Conservation (phyloP, 2,797 vertebrate species). For the Huso huso region DNA sequence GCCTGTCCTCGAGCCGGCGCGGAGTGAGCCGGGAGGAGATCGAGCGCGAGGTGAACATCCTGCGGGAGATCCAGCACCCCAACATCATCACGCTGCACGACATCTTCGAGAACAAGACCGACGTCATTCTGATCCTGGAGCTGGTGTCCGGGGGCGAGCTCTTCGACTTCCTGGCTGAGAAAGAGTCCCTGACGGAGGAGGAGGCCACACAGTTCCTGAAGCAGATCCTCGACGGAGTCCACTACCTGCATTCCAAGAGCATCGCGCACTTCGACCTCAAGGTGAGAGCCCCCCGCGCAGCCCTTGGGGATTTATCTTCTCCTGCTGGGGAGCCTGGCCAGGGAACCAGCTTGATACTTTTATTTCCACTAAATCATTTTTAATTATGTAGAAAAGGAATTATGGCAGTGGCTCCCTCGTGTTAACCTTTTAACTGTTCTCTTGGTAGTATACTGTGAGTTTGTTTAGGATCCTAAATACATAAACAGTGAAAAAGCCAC, state of each 20-base stretch:
- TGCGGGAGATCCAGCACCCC: constrained; percentile 91
- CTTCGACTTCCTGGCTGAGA: constrained; percentile 94
- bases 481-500: no score
- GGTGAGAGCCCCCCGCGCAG: constrained; percentile 50
- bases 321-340: not conserved
- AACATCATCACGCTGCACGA: constrained; percentile 97
- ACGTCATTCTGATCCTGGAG: constrained; percentile 96
- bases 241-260: constrained; percentile 89
- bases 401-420: not conserved
- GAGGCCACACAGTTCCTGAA: constrained; percentile 97
- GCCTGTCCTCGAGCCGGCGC: constrained; percentile 85
- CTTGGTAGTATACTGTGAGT: no score
- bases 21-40: constrained; percentile 97
- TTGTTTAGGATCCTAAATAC: no score
- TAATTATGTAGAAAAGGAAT: not conserved
- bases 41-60: constrained; percentile 90
- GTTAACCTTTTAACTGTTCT: no score
- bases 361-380: not conserved
- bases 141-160: constrained; percentile 92
- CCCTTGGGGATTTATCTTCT: not conserved
- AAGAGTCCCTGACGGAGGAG: constrained; percentile 92
- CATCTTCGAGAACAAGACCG: constrained; percentile 96
- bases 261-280: constrained; percentile 97
- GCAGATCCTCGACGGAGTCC: constrained; percentile 92
- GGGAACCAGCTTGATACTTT: not conserved